phyloP scores from a whole-genome alignment of 2,113 vertebrate genomes.

The Pseudopodoces humilis region DNA sequence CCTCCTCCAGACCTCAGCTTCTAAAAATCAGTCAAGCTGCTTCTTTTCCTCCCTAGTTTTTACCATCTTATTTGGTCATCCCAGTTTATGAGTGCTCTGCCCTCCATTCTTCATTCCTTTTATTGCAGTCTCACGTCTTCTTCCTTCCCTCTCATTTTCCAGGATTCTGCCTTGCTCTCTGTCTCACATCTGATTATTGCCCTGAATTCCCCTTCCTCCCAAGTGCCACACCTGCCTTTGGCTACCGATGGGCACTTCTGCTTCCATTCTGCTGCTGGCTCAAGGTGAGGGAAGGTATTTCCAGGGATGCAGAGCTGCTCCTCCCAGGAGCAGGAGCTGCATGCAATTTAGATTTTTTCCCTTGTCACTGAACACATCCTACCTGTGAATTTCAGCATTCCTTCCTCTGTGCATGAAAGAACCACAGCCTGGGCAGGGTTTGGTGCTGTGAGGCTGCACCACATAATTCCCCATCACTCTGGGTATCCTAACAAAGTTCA shows the following conservation, averaged over 20 bases:
- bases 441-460: neutral
- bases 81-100: neutral
- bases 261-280: neutral
- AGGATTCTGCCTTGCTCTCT: neutral
- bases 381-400: neutral
- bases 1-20: neutral
- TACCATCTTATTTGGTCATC: neutral
- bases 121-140: neutral
- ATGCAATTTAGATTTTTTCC: neutral
- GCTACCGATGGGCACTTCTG: neutral
- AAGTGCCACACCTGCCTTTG: neutral
- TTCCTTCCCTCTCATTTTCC: neutral
- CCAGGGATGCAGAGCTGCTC: neutral
- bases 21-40: neutral
- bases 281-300: neutral
- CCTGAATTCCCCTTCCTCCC: neutral
- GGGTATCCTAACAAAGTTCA: neutral
- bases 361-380: neutral
- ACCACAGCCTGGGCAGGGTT: neutral
- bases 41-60: neutral
- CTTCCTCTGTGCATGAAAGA: neutral
- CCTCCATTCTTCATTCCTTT: neutral
- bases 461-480: neutral
- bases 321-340: neutral
- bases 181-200: neutral